Conservation (phyloP, 2,888 invertebrate genomes). For the Acronicta aceris region DNA sequence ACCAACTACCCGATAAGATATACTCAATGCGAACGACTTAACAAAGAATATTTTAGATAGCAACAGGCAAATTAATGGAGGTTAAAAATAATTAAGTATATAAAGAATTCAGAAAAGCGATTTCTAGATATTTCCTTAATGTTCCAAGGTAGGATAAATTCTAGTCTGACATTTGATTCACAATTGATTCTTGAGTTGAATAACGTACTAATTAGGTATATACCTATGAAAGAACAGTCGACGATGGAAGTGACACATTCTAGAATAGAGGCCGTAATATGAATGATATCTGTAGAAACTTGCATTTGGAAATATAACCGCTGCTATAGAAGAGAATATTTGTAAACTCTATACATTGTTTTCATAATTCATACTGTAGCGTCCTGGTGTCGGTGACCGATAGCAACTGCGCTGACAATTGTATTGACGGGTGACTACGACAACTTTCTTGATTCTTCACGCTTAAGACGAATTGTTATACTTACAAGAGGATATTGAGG, state of each 20-base stretch:
- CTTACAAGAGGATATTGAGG: conserved; percentile 19
- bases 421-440: conserved; percentile 39
- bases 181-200: background rate
- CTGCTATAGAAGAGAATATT: conserved; percentile 36
- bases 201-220: background rate
- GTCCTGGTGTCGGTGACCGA: conserved; percentile 49
- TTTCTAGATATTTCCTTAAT: background rate
- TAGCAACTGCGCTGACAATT: conserved; percentile 39
- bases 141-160: background rate
- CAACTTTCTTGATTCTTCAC: conserved; percentile 39
- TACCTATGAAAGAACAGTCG: too few species aligned
- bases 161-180: too few species aligned
- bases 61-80: conserved; percentile 6
- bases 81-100: conserved; percentile 2
- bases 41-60: conserved; percentile 37
- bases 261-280: background rate
- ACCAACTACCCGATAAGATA: conserved; percentile 40
- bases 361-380: conserved; percentile 47
- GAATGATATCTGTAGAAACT: conserved; percentile 13
- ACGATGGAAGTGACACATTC: background rate
- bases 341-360: conserved; percentile 53
- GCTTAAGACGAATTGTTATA: conserved; percentile 15
- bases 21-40: conserved; percentile 40
- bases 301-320: conserved; percentile 14
- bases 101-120: conserved; percentile 3